Evolutionary conservation across 2,113 vertebrate species (phyloP), one percentile per base, ranked within the genome.

Genomic region (Burhinus oedicnemus): DNA sequence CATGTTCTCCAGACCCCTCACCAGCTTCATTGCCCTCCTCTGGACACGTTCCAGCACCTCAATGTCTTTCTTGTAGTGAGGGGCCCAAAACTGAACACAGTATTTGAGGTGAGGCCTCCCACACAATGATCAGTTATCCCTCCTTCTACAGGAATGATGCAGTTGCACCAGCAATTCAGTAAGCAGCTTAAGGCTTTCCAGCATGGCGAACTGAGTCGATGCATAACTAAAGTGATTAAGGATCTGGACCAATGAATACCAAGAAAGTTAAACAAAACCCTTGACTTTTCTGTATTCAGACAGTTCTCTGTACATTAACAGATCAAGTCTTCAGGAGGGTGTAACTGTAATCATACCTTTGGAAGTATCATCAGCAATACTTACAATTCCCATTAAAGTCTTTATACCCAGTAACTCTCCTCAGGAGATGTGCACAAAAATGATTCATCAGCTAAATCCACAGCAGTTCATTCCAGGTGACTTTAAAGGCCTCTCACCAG

Each of bases 401-500:
- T 47, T 86, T 55, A 55, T 15, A 81, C 12, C n/a, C 3, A 83
- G n/a, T 71, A 69, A 54, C 18, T 36, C 27, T 49, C 27, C 14
- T 51, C 32, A 79, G 47, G 23, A 93, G 16, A 60, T 9, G 21
- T 60, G 65, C 38, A 34, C 2, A 5, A 74, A 93, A 79, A 86
- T 6, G 3, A 69, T 77, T 77, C 5, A 42, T 58, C 60, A 92
- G 87, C 62, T 93, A 80, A 92, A 93, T 70, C 22, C 36, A 69
- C 23, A 20, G 21, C 32, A 71, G 84, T 96, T 96, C 92, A 86
- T 76, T 84, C 75, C 36, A 93, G 91, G 83, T 96, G 47, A 96
- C 66, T 47, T 83, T 52, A 70, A 91, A 90, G 3, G 1, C 60
- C 70, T 76, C 71, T 80, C 76, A 79, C 29, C 66, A 91, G 69